phyloP scores from a whole-genome alignment of 1,140 invertebrate species.

The Acromyrmex echinatior region DNA sequence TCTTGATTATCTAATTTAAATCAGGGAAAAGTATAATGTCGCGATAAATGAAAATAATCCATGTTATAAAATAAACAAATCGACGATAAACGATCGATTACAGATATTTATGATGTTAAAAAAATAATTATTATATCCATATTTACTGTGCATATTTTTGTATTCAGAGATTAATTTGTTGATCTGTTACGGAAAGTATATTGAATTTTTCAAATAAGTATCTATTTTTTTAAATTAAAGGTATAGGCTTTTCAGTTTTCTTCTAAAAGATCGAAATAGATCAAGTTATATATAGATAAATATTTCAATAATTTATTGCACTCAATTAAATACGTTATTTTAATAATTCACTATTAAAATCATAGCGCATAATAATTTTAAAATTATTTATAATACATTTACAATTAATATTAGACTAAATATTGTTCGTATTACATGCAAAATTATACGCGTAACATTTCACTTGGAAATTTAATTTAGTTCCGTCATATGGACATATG shows the following conservation, averaged over 20 bases:
- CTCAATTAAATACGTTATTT: not conserved
- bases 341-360: not conserved
- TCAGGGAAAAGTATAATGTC: constrained; percentile 58
- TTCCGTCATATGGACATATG: constrained; percentile 7
- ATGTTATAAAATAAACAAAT: constrained; percentile 11
- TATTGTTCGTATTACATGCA: not conserved
- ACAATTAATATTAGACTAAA: not conserved
- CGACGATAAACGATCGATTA: not conserved
- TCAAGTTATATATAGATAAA: not conserved
- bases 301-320: no score
- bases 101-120: not conserved
- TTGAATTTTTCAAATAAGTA: not conserved
- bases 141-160: not conserved
- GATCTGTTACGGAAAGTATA: not conserved
- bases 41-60: not conserved
- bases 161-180: not conserved
- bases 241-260: not conserved
- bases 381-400: constrained; percentile 16
- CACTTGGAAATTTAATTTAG: constrained; percentile 54
- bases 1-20: constrained; percentile 80
- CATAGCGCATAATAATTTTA: not conserved
- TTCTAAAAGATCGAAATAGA: not conserved
- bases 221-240: not conserved
- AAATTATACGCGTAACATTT: constrained; percentile 10
- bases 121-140: not conserved